Base-by-base conservation (phyloP, 2,113 vertebrate genomes). In the Cyrtonyx montezumae region DNA sequence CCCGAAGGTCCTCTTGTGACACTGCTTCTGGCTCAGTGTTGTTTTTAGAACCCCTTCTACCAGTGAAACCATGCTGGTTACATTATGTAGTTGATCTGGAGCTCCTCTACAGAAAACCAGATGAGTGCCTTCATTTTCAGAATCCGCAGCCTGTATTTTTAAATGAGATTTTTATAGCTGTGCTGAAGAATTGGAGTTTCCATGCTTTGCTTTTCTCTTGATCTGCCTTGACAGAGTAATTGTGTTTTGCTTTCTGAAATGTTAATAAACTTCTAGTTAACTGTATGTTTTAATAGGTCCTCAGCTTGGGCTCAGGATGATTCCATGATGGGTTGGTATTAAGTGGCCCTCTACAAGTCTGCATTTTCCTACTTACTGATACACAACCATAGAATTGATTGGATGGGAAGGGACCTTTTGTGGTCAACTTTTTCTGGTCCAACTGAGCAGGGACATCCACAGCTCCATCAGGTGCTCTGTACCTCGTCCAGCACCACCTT, bases 231-330 rank as follows among this genome's bases (percentile, higher is more conserved):
- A 16, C 20, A 45, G 43, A 37, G 20, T 40, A 71, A 53, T 63
- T 13, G 0, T 9, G 3, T 56, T 77, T 56, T 1, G 10, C 20
- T 66, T 61, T 49, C 28, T 79, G 0, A 34, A 20, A 48, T 59
- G 70, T 28, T 43, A 13, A 43, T 43, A 51, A 9, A 22, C 15
- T 6, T 85, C 13, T 4, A 7, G 18, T 32, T 19, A 12, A 18
- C 49, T 58, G 15, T 43, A 13, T 11, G 23, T 59, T 20, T 13
- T 46, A 46, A 48, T 12, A 11, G 43, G 10, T 59, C 26, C 66
- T 48, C 25, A 13, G n/a, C 25, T 61, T 76, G 13, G 34, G 22
- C 34, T 36, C 21, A 23, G 59, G 7, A 17, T 37, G 21, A 37
- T 36, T 17, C 14, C 23, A 25, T 25, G n/a, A 76, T 43, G 40